These are phyloP conservation scores for Polymixis flavicincta DNA, from an alignment of 2,888 invertebrate genomes.

Conservation along the genomic window DNA sequence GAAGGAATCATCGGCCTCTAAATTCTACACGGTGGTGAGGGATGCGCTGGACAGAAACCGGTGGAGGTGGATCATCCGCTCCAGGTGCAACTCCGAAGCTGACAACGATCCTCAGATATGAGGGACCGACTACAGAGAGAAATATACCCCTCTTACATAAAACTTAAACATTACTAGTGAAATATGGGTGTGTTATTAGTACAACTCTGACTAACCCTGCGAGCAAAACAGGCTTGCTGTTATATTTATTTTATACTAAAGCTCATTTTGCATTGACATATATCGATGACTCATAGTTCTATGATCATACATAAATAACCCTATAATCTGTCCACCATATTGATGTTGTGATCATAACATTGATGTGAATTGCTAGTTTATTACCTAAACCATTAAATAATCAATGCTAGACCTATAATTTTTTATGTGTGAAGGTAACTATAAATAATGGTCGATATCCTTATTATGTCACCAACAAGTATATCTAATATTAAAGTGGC, in stretches of 20 bases:
- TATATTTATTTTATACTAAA: background rate
- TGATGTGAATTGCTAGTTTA: background rate
- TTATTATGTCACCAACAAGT: background rate
- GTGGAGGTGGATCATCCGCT: too few relatives aligned
- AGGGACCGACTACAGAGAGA: too few relatives aligned
- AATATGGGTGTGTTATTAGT: background rate
- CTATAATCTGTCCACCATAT: background rate
- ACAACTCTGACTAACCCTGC: background rate
- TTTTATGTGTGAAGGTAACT: constrained; percentile 14
- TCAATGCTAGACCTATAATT: background rate
- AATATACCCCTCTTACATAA: too few relatives aligned
- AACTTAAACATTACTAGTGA: background rate
- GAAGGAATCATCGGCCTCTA: too few relatives aligned
- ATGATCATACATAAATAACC: background rate
- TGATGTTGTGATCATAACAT: background rate
- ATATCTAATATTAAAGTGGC: background rate
- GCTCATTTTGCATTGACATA: background rate
- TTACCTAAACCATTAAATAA: background rate
- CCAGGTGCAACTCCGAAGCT: too few relatives aligned
- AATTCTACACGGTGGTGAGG: too few relatives aligned
- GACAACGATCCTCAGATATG: too few relatives aligned
- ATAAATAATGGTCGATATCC: constrained; percentile 14
- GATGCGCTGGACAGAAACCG: too few relatives aligned
- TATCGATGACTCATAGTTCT: background rate
- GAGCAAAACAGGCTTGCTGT: background rate